Evolutionary conservation across 2,113 vertebrate species (phyloP).

Genomic region (Pongo abelii): DNA sequence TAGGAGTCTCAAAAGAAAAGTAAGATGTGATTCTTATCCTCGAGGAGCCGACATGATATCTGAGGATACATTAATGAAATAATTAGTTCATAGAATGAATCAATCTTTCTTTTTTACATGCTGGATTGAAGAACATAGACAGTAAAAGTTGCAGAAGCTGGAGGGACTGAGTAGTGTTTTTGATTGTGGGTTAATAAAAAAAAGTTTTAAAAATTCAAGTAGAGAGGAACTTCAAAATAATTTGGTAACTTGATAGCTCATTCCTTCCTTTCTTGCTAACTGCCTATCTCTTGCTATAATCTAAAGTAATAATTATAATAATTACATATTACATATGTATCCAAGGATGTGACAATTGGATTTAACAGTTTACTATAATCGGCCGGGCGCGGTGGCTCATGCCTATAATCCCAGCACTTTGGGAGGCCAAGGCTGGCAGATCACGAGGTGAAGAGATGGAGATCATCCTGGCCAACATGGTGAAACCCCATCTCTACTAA

Average conservation of each 20-base stretch:
- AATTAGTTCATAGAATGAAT: not conserved
- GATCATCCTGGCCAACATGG: no score
- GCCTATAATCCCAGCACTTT: no score
- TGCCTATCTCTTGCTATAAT: not conserved
- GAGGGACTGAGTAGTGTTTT: not conserved
- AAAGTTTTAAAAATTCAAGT: not conserved
- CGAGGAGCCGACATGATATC: not conserved
- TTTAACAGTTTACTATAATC: not conserved
- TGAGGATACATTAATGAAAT: not conserved
- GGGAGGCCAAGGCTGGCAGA: no score
- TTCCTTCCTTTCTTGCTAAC: constrained; percentile 2
- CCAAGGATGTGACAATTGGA: not conserved
- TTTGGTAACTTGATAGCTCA: not conserved
- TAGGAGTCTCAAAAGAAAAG: constrained; percentile 1
- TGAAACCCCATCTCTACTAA: no score
- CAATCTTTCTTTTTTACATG: not conserved
- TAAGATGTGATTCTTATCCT: constrained; percentile 17
- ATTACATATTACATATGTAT: not conserved
- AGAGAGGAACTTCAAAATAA: not conserved
- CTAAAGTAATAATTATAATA: constrained; percentile 5
- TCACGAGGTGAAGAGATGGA: no score
- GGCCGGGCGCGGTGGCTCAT: no score
- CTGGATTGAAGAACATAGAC: not conserved
- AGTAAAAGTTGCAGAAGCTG: not conserved
- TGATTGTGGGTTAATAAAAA: not conserved